Evolutionary conservation across 2,113 vertebrate genomes (phyloP), one percentile per base, ranked within the genome.

Genomic region (Notarius lentiginosus): DNA sequence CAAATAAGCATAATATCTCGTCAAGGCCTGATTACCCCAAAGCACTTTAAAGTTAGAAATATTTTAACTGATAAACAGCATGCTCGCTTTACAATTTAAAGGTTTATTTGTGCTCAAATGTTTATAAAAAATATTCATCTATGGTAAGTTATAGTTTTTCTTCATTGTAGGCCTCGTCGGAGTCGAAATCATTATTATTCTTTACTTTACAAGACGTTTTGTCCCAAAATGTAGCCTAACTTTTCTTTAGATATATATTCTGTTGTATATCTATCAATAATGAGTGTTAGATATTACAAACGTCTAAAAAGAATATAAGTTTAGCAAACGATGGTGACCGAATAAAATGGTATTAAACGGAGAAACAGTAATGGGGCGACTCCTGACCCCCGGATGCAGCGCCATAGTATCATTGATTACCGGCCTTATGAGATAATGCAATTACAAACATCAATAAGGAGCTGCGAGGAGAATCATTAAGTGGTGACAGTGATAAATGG

Each of bases 391-490:
- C 95, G 93, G 92, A 94, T 95, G 96, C 96, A 96, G 66, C 93
- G 95, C 95, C 95, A 94, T 93, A 94, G 95, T 95, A 96, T 96
- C 97, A 98, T 97, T 97, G 97, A 98, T 98, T 97, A 96, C 93
- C 94, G 94, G 96, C 96, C 96, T 97, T 96, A 97, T 96, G 97
- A 99, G 97, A 98, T 99, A 99, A 99, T 97, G 97, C 97, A 99
- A 99, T 99, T 99, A 99, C 97, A 98, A 98, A 99, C 98, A 99
- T 98, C 98, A 99, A 99, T 99, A 99, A 98, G 97, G 95, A 97
- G 96, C 97, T 97, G 97, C 97, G 95, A 97, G 96, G 96, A 96
- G 97, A 97, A 97, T 99, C 97, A 99, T 99, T 99, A 98, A 97
- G 97, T 96, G 94, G 94, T 99, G 98, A 98, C 98, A 98, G 97